A percentile compares a stretch with the other conserved stretches of the same genome.
Conservation (phyloP, 2,113 vertebrate species). For the Cebus imitator region DNA sequence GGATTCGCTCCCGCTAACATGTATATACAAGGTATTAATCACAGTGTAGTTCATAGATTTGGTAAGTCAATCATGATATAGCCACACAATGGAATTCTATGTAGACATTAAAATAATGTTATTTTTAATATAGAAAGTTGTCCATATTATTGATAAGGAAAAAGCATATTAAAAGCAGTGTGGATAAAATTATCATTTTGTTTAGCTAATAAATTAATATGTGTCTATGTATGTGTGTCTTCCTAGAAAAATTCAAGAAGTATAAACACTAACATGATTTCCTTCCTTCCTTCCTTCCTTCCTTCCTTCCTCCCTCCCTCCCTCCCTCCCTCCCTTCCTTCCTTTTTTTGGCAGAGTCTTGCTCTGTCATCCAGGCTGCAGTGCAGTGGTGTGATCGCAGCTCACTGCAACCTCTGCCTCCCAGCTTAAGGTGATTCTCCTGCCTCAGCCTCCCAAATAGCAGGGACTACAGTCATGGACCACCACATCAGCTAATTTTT, state of each 20-base stretch:
- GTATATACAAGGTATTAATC: neutral
- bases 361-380: neutral
- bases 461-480: neutral
- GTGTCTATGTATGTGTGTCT: neutral
- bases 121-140: slow-evolving; percentile 14
- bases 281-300: too few relatives aligned
- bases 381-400: neutral
- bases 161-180: slow-evolving; percentile 10
- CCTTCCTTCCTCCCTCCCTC: too few relatives aligned
- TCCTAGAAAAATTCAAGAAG: neutral
- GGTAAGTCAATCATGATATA: neutral
- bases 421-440: neutral
- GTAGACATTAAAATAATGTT: neutral
- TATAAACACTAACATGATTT: neutral
- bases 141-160: slow-evolving; percentile 1
- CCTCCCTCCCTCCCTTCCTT: too few relatives aligned
- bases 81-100: neutral
- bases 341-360: neutral
- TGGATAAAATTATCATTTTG: slow-evolving; percentile 8
- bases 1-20: too few relatives aligned
- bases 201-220: neutral
- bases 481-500: neutral
- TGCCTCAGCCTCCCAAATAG: neutral
- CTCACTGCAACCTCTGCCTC: neutral
- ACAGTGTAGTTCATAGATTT: neutral